Base-by-base conservation (phyloP, 1,140 invertebrate species). In the Limonius californicus region DNA sequence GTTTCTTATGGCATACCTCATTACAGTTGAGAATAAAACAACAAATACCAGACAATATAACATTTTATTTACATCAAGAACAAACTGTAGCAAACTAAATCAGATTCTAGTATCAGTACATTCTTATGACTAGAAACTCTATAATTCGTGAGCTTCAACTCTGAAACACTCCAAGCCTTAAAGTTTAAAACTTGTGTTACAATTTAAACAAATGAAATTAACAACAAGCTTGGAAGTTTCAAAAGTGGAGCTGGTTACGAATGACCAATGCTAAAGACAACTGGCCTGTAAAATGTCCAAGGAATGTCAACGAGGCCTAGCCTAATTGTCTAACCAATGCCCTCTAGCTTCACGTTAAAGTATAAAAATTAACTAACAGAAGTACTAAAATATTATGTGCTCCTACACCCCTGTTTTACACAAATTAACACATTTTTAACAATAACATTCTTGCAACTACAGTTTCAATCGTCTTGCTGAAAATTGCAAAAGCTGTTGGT, bases 111-210 rank as follows among this genome's bases (percentile, higher is more conserved):
- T 57, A 65, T 70, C 68, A 72, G 68, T 65, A 70, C 68, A 72
- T 68, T 70, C 63, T 66, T 70, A 72, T 72, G 70, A 72, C 70
- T 72, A 72, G 70, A 72, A 67, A 65, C 68, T 64, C 63, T 72
- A 72, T 67, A 61, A 61, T 66, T 66, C 57, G 63, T 55, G 61
- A 65, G 39, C 62, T 64, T 53, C 35, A n/a, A n/a, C n/a, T n/a
- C n/a, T n/a, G n/a, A n/a, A n/a, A n/a, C n/a, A n/a, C n/a, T n/a
- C n/a, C n/a, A n/a, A n/a, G n/a, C n/a, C n/a, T n/a, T n/a, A n/a
- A n/a, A n/a, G n/a, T n/a, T n/a, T n/a, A n/a, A n/a, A n/a, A n/a
- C n/a, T n/a, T n/a, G n/a, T n/a, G n/a, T n/a, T n/a, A n/a, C 8
- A 7, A 27, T 11, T 16, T 59, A 3, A 20, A 21, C n/a, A 15